A percentile compares a stretch with the other conserved stretches of the same genome.
These are phyloP conservation scores for Sardinella longiceps DNA, from an alignment of 2,797 vertebrate species.

Conservation along the genomic window DNA sequence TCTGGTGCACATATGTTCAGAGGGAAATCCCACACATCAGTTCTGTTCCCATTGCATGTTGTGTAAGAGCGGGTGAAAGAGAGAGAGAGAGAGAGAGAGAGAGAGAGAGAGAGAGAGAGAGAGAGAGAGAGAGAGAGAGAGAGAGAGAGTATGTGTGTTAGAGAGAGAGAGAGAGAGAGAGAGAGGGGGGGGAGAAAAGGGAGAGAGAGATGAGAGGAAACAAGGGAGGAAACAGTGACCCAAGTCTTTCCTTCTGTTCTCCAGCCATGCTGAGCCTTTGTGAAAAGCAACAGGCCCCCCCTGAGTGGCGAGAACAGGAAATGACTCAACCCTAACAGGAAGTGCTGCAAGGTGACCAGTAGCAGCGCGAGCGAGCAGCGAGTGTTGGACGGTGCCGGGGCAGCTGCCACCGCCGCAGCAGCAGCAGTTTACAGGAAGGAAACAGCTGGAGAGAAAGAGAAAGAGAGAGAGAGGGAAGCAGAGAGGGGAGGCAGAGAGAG, in stretches of 20 bases:
- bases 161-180: slow-evolving; percentile 1
- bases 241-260: slow-evolving; percentile 50
- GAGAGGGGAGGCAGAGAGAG: neutral
- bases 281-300: slow-evolving; percentile 49
- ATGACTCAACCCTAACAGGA: slow-evolving; percentile 74
- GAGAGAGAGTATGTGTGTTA: too few species aligned
- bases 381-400: slow-evolving; percentile 63
- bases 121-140: slow-evolving; percentile 24
- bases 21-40: slow-evolving; percentile 38
- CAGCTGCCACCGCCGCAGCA: slow-evolving; percentile 60
- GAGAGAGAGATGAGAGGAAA: slow-evolving; percentile 36
- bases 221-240: slow-evolving; percentile 53
- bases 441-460: slow-evolving; percentile 76
- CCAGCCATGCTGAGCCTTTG: slow-evolving; percentile 43
- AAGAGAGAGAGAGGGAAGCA: slow-evolving; percentile 9
- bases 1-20: slow-evolving; percentile 17
- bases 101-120: slow-evolving; percentile 22
- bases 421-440: slow-evolving; percentile 75
- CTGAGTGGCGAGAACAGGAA: slow-evolving; percentile 69
- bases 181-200: slow-evolving; percentile 20
- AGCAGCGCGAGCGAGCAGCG: slow-evolving; percentile 58
- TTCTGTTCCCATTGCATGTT: slow-evolving; percentile 38
- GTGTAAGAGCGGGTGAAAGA: slow-evolving; percentile 9
- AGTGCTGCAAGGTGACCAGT: slow-evolving; percentile 74
- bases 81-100: too few species aligned